Base-by-base conservation (phyloP, 1,140 invertebrate genomes). In the Drosophila elegans region DNA sequence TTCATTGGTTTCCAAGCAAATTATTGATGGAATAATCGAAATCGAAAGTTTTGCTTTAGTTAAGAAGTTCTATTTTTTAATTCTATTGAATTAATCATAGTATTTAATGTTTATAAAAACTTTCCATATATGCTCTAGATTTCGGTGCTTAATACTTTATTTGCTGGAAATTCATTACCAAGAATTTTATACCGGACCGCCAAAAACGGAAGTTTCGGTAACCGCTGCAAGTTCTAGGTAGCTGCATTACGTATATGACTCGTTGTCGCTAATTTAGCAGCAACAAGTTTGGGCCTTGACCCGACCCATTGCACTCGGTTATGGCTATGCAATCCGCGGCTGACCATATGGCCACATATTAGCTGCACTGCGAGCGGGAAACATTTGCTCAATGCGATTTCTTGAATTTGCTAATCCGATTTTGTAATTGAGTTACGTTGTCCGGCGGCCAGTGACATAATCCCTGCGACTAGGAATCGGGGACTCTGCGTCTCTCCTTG, bases 391-490 rank as follows among this genome's bases (percentile, higher is more conserved):
- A 75, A 66, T 67, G 34, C 61, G 67, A 38, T 71, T 46, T 71
- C 66, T 55, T 71, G 73, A 59, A 49, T 76, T 76, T 76, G 61
- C 46, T 68, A 81, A 85, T 82, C 74, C 63, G 83, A 78, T 85
- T 85, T 85, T 85, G 83, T 88, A 85, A 85, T 71, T 67, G 49
- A 67, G 76, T 88, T 85, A 68, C 80, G 59, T 82, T 81, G 48
- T 13, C 2, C 27, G 44, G 34, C 25, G 32, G 45, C 11, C n/a
- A 49, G 54, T 85, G 82, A 85, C 82, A 85, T 85, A 85, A 85
- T 82, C 68, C 12, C 53, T 39, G 48, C 13, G 7, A 45, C 16
- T 44, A 34, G 59, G 34, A 44, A 46, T 51, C 45, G 45, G 25
- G 45, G 21, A 48, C 25, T 13, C 12, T 27, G 25, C 6, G 45